Percentiles rank a stretch among this genome's conserved stretches.
Conservation (phyloP, 2,888 invertebrate genomes). For the Nymphalis polychloros region DNA sequence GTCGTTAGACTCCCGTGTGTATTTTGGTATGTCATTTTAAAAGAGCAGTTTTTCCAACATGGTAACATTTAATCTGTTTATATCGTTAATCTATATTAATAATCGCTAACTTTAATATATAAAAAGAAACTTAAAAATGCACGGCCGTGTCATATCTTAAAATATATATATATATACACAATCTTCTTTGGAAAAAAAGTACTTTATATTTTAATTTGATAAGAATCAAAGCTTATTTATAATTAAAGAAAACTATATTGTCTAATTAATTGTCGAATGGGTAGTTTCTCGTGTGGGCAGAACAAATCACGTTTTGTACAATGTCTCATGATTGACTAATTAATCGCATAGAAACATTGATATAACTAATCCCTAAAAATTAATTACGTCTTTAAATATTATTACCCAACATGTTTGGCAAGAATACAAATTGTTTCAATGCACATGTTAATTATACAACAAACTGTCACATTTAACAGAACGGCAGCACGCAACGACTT, state of each 20-base stretch:
- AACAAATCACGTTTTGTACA: background rate
- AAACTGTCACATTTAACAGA: background rate
- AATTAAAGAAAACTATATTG: too few species aligned
- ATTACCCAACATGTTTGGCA: constrained; percentile 27
- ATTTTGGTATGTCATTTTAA: background rate
- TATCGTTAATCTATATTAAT: too few species aligned
- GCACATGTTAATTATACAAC: background rate
- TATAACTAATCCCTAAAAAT: constrained; percentile 20
- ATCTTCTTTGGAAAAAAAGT: too few species aligned
- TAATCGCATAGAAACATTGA: background rate
- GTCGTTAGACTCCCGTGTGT: constrained; percentile 6
- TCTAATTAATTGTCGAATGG: too few species aligned
- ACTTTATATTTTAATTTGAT: too few species aligned
- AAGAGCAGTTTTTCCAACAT: background rate
- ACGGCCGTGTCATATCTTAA: too few species aligned
- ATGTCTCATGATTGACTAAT: background rate
- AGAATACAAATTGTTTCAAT: constrained; percentile 20
- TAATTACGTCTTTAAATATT: constrained; percentile 19
- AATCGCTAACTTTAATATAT: too few species aligned
- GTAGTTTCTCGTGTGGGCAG: too few species aligned
- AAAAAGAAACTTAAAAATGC: too few species aligned
- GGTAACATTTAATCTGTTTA: too few species aligned
- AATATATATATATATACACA: too few species aligned
- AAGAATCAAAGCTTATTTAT: too few species aligned
- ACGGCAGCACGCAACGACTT: background rate